phyloP scores from a whole-genome alignment of 2,797 vertebrate species.

The Sternotherus odoratus region DNA sequence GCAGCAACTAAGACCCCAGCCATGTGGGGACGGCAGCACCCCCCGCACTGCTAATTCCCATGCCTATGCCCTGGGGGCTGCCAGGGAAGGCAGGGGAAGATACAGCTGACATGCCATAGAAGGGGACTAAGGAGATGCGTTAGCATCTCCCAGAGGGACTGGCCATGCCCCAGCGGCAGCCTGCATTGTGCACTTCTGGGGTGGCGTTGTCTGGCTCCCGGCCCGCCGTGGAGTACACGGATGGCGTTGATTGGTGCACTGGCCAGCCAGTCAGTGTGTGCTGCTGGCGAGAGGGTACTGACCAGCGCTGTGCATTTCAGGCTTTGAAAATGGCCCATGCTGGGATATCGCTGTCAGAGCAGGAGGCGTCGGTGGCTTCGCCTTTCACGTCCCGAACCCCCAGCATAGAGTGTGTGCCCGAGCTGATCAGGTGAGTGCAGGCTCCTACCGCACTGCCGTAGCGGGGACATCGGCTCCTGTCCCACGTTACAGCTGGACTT shows the following conservation, averaged over 20 bases:
- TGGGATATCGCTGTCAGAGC: slow-evolving; percentile 85
- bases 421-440: slow-evolving; percentile 82
- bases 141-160: background rate
- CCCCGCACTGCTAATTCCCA: too few species aligned
- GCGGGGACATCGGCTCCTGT: background rate
- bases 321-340: slow-evolving; percentile 86
- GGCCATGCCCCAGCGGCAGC: background rate
- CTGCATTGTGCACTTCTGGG: background rate
- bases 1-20: too few species aligned
- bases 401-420: slow-evolving; percentile 83
- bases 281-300: background rate
- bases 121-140: background rate
- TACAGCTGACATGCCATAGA: background rate
- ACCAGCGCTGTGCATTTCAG: slow-evolving; percentile 72
- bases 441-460: background rate
- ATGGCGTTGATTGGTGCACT: background rate
- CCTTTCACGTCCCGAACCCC: slow-evolving; percentile 83
- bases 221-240: background rate
- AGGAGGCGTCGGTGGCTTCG: slow-evolving; percentile 86
- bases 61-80: background rate
- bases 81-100: background rate
- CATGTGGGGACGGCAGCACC: too few species aligned
- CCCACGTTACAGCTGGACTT: background rate
- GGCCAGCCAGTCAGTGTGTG: background rate
- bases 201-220: background rate